These are phyloP conservation scores for Helicolenus hilgendorfi DNA, from an alignment of 2,797 vertebrate genomes.

Conservation along the genomic window DNA sequence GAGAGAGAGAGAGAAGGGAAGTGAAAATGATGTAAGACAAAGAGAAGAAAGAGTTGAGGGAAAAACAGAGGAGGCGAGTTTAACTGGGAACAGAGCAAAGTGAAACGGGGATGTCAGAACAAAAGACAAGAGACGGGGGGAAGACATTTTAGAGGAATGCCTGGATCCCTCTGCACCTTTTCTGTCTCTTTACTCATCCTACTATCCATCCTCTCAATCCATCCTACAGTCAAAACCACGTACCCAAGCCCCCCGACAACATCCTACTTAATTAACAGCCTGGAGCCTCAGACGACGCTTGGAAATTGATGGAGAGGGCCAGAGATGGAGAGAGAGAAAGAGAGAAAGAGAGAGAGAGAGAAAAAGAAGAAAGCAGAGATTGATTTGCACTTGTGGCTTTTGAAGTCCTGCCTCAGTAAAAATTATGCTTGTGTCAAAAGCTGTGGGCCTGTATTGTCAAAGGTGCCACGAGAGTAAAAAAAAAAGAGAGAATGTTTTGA, in stretches of 20 bases:
- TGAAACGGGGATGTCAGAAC: conserved; percentile 1
- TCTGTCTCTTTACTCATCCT: conserved; percentile 23
- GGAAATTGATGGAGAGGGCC: conserved; percentile 59
- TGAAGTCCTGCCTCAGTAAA: conserved; percentile 52
- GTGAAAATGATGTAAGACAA: not conserved
- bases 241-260: conserved; percentile 64
- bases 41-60: not conserved
- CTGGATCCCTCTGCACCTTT: conserved; percentile 20
- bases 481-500: conserved; percentile 19
- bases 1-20: conserved; percentile 12
- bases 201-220: conserved; percentile 12
- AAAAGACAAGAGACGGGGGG: not conserved
- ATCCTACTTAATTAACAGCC: conserved; percentile 82
- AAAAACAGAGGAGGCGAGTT: conserved; percentile 1
- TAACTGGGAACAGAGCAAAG: conserved; percentile 41
- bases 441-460: conserved; percentile 29
- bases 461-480: conserved; percentile 7
- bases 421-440: conserved; percentile 49
- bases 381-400: conserved; percentile 60
- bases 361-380: conserved; percentile 40
- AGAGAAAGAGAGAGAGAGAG: conserved; percentile 5
- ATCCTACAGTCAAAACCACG: conserved; percentile 38
- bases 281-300: conserved; percentile 68
- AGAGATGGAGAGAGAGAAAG: not conserved
- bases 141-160: conserved; percentile 3